A percentile compares a stretch with the other conserved stretches of the same genome.
Evolutionary conservation across 2,888 invertebrate genomes (phyloP).

Genomic region (Leptopilina syphax): DNA sequence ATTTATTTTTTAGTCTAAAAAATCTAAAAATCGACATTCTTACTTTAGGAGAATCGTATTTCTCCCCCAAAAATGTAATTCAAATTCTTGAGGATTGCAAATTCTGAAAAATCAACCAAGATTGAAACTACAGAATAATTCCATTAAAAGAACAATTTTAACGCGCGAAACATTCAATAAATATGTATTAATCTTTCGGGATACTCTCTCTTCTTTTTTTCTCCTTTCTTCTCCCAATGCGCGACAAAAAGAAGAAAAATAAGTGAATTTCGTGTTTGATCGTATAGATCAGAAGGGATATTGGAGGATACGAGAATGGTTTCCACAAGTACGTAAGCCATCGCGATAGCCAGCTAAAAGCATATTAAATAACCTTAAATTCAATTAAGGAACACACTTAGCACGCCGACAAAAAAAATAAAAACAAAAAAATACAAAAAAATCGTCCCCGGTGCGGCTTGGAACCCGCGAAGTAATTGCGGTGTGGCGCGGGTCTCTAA

Average conservation of each 20-base stretch:
- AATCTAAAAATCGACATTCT: no score
- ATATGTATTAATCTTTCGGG: no score
- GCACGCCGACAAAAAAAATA: slow-evolving; percentile 59
- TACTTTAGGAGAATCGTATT: no score
- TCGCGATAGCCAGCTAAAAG: slow-evolving; percentile 63
- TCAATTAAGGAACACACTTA: slow-evolving; percentile 73
- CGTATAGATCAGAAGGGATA: neutral
- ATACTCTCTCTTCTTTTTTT: no score
- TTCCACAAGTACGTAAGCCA: slow-evolving; percentile 45
- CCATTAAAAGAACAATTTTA: no score
- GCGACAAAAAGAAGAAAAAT: neutral
- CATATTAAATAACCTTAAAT: slow-evolving; percentile 74
- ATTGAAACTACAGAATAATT: no score
- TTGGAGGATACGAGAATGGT: slow-evolving; percentile 14
- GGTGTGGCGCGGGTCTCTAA: slow-evolving; percentile 55
- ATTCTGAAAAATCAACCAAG: no score
- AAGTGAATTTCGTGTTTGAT: neutral
- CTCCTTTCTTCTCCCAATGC: no score
- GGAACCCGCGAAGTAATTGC: slow-evolving; percentile 72
- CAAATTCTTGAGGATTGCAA: no score
- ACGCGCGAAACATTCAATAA: no score
- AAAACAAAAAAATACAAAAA: slow-evolving; percentile 39
- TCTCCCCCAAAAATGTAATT: no score
- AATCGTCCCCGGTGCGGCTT: slow-evolving; percentile 62
- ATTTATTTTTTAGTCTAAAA: no score